Base-by-base conservation (phyloP, 2,797 vertebrate species). In the Sebastolobus alascanus region DNA sequence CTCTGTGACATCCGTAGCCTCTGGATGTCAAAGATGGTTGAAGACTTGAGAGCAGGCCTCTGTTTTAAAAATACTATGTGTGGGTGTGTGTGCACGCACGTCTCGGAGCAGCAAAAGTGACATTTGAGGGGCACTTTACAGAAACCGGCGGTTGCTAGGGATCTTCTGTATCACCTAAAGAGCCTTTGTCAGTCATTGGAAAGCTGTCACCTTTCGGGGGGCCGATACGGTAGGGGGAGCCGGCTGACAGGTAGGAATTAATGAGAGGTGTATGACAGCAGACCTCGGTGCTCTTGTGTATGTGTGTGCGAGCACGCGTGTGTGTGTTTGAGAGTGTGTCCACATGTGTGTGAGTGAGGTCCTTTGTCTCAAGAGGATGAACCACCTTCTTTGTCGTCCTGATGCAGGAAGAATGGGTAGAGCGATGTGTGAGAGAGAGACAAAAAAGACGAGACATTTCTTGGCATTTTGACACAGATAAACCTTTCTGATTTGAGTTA, bases 81-180 rank as follows among this genome's bases (percentile, higher is more conserved):
- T 91, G 88, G 84, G 89, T 92, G 94, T 95, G 94, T 93, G 93
- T 92, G 92, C 81, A 90, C 77, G 89, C 89, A 88, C 90, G 86
- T 95, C 92, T 94, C 85, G 5, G 77, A 90, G 93, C 89, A 89
- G 93, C 93, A 93, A 93, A 95, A 96, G 94, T 96, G 96, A 96
- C 96, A 95, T 96, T 96, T 96, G 96, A 96, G 96, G 96, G 96
- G 95, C 94, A 96, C 95, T 92, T 91, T 95, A 92, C 90, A 94
- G 94, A 92, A 95, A 86, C 90, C 86, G 68, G 89, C 78, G 86
- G 91, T 93, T 92, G 95, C 93, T 92, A 92, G 95, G 95, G 94
- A 96, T 96, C 91, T 95, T 96, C 94, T 96, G 96, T 96, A 93
- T 92, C 88, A 93, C 95, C 94, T 93, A 93, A 93, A 96, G 95